Conservation (phyloP, 2,113 vertebrate species). For the Pollachius pollachius region DNA sequence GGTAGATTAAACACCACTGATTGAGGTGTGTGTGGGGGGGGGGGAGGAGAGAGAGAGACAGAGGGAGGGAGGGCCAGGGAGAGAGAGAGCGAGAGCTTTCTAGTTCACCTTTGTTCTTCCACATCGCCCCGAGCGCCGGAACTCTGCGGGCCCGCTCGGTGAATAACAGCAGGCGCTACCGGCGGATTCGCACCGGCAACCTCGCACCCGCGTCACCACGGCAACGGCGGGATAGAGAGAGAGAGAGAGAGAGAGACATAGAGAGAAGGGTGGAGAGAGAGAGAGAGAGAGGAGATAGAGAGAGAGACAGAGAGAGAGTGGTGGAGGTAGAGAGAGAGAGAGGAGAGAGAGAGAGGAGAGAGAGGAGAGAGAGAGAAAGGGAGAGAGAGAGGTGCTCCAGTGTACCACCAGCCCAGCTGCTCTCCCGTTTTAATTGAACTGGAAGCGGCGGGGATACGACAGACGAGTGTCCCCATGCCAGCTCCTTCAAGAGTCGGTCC, state of each 20-base stretch:
- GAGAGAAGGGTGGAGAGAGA: too few relatives aligned
- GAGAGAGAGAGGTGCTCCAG: conserved; percentile 5
- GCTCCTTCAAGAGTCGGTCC: conserved; percentile 51
- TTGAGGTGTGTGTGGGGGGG: conserved; percentile 43
- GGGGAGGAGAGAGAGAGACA: neutral
- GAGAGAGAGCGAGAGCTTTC: conserved; percentile 19
- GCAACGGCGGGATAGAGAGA: conserved; percentile 39
- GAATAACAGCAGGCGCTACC: conserved; percentile 44
- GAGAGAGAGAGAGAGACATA: conserved; percentile 10
- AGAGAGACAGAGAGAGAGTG: too few relatives aligned
- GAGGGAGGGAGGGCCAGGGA: conserved; percentile 24
- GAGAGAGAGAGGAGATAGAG: too few relatives aligned
- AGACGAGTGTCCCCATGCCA: conserved; percentile 47
- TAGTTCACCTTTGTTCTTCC: conserved; percentile 64
- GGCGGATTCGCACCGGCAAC: conserved; percentile 37
- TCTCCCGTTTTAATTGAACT: conserved; percentile 59
- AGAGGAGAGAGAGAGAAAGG: too few relatives aligned
- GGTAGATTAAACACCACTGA: conserved; percentile 66
- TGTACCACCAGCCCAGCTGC: conserved; percentile 46
- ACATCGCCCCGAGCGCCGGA: conserved; percentile 51
- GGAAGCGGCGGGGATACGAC: conserved; percentile 54
- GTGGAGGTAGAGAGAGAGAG: conserved; percentile 6
- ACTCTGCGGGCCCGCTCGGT: conserved; percentile 44
- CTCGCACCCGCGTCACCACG: conserved; percentile 18
- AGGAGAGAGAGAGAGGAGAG: too few relatives aligned